A percentile compares a stretch with the other conserved stretches of the same genome.
These are phyloP conservation scores for Platorchestia sp. DNA, from an alignment of 1,140 invertebrate genomes.

Conservation along the genomic window DNA sequence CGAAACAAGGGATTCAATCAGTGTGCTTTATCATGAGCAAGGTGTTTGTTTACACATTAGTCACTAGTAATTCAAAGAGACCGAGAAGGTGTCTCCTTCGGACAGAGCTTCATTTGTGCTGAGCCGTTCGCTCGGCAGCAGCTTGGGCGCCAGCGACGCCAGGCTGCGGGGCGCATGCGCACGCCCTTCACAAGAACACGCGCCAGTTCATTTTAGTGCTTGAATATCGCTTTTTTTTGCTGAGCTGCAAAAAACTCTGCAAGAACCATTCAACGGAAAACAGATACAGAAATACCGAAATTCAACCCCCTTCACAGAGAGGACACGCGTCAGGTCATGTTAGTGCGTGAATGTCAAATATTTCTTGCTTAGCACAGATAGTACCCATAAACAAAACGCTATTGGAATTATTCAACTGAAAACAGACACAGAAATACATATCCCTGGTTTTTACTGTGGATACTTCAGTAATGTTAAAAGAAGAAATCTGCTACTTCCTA, in stretches of 20 bases:
- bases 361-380: background rate
- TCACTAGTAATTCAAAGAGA: background rate
- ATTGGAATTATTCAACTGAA: too few relatives aligned
- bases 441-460: background rate
- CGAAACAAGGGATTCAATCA: background rate
- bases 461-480: background rate
- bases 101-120: background rate
- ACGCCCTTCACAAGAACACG: background rate
- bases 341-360: background rate
- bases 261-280: too few relatives aligned
- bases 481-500: background rate
- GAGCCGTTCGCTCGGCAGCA: background rate
- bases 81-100: background rate
- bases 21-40: background rate
- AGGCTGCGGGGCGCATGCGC: background rate
- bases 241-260: background rate
- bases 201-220: background rate
- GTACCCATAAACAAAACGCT: background rate
- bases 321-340: background rate
- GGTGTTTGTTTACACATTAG: constrained; percentile 8
- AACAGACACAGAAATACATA: too few relatives aligned
- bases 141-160: background rate
- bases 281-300: too few relatives aligned
- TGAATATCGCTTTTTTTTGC: background rate
- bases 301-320: background rate